phyloP scores from a whole-genome alignment of 2,797 vertebrate species.

The Rachycentron canadum region DNA sequence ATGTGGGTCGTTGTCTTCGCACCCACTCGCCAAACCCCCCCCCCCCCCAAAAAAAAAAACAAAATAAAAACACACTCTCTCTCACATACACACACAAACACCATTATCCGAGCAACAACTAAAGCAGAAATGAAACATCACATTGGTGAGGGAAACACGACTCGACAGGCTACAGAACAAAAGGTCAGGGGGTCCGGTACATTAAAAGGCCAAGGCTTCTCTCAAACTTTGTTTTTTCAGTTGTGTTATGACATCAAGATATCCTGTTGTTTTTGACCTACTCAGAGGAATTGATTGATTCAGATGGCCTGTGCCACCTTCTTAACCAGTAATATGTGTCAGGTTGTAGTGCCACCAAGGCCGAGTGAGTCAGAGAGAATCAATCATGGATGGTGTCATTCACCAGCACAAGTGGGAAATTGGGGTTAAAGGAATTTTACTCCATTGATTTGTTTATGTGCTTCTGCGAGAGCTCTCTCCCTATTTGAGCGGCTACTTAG shows the following conservation, averaged over 20 bases:
- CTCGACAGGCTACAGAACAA: constrained; percentile 40
- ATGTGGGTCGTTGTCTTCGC: constrained; percentile 59
- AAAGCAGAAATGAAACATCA: constrained; percentile 26
- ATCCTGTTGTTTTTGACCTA: not conserved
- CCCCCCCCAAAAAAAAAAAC: not conserved
- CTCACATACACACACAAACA: constrained; percentile 2
- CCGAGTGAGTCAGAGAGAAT: constrained; percentile 6
- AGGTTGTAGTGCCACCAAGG: not conserved
- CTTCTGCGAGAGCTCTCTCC: not conserved
- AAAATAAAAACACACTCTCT: not conserved
- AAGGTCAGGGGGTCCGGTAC: constrained; percentile 28
- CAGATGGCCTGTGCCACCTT: not conserved
- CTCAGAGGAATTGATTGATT: not conserved
- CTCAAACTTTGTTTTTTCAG: constrained; percentile 22
- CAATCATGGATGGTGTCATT: constrained; percentile 1
- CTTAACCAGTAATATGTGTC: not conserved
- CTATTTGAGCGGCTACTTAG: not conserved
- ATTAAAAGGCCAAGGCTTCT: constrained; percentile 34
- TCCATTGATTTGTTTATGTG: constrained; percentile 1
- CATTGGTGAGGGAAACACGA: constrained; percentile 23
- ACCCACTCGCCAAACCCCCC: not conserved
- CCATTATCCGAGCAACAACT: constrained; percentile 9
- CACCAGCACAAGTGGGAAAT: constrained; percentile 7
- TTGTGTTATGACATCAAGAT: constrained; percentile 14
- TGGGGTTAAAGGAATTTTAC: constrained; percentile 13